phyloP scores from a whole-genome alignment of 2,113 vertebrate genomes.

The Manacus vitellinus region DNA sequence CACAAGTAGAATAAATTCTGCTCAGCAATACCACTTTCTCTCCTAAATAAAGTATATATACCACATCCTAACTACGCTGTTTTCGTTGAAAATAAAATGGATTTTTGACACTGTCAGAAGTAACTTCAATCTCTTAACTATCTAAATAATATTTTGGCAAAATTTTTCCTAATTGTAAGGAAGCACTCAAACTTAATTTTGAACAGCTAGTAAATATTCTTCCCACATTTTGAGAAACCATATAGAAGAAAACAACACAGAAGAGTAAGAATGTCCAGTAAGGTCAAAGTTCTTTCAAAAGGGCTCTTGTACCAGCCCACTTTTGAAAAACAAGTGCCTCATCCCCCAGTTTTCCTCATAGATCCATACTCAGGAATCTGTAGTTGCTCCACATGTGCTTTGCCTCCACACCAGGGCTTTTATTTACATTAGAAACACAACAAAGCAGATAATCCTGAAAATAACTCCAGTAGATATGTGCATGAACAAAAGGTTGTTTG shows the following conservation, averaged over 20 bases:
- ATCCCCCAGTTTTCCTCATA: background rate
- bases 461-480: background rate
- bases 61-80: background rate
- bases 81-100: background rate
- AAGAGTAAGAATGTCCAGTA: background rate
- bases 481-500: background rate
- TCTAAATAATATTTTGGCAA: background rate
- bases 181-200: background rate
- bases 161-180: background rate
- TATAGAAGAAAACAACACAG: background rate
- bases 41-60: background rate
- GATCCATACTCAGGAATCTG: fast-evolving
- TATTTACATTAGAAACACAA: background rate
- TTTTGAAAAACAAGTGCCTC: background rate
- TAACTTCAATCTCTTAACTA: background rate
- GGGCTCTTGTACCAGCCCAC: background rate
- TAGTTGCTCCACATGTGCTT: fast-evolving
- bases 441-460: background rate
- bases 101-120: background rate
- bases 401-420: background rate
- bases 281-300: background rate
- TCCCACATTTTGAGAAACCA: background rate
- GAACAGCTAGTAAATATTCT: background rate
- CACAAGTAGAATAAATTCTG: background rate
- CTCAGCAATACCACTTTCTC: background rate